phyloP scores from a whole-genome alignment of 2,113 vertebrate genomes.

The Takifugu flavidus region DNA sequence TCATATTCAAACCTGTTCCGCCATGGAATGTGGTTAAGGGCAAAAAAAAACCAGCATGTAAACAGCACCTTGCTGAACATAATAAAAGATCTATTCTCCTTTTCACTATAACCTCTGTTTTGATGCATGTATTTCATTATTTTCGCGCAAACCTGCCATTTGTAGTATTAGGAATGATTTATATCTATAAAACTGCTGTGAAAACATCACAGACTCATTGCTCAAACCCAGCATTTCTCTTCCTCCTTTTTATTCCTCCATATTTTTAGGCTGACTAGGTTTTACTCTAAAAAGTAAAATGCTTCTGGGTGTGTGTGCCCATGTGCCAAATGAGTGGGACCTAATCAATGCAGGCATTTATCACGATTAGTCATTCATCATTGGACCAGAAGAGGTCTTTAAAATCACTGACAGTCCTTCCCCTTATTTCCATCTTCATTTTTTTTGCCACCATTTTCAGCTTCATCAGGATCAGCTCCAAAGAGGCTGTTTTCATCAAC shows the following conservation, averaged over 20 bases:
- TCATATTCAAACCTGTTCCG: constrained; percentile 49
- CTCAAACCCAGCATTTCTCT: constrained; percentile 24
- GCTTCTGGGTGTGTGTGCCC: neutral
- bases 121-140: constrained; percentile 48
- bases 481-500: constrained; percentile 12
- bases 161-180: constrained; percentile 24
- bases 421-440: constrained; percentile 52
- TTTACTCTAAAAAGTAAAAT: constrained; percentile 30
- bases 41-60: constrained; percentile 13
- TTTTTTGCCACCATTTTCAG: constrained; percentile 37
- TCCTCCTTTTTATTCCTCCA: constrained; percentile 8
- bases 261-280: constrained; percentile 19
- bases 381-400: constrained; percentile 58
- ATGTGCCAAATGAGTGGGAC: constrained; percentile 40
- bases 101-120: constrained; percentile 21
- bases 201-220: constrained; percentile 17
- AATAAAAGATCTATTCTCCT: constrained; percentile 21
- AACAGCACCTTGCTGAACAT: constrained; percentile 28
- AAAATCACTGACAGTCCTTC: constrained; percentile 52
- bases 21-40: constrained; percentile 25
- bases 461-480: constrained; percentile 49
- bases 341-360: constrained; percentile 53
- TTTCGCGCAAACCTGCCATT: constrained; percentile 21
- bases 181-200: constrained; percentile 12
- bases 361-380: constrained; percentile 69